Evolutionary conservation across 2,888 invertebrate genomes (phyloP).

Genomic region (Linyphia triangularis): DNA sequence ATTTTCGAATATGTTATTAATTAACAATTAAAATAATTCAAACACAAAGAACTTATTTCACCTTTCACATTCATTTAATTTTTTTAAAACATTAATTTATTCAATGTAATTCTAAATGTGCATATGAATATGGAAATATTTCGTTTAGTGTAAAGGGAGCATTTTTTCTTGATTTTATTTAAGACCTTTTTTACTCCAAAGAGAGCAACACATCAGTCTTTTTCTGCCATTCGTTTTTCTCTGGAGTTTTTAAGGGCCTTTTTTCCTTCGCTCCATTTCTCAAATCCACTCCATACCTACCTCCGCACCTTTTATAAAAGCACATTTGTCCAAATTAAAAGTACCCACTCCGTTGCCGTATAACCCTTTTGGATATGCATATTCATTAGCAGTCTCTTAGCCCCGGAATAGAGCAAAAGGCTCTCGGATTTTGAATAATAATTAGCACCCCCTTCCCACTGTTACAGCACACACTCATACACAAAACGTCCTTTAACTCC

Average conservation of each 20-base stretch:
- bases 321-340: constrained; percentile 71
- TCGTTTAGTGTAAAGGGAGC: not conserved
- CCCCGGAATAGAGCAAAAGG: constrained; percentile 40
- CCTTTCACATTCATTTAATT: too few species aligned
- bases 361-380: constrained; percentile 72
- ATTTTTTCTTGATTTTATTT: not conserved
- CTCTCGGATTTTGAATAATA: constrained; percentile 71
- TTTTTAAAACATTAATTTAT: too few species aligned
- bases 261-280: not conserved
- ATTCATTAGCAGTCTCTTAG: constrained; percentile 62
- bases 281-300: constrained; percentile 20
- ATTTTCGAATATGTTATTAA: too few species aligned
- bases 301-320: constrained; percentile 22
- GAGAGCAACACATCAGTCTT: not conserved
- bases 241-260: not conserved
- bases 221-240: not conserved
- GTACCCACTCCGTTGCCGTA: constrained; percentile 15
- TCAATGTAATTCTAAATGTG: too few species aligned
- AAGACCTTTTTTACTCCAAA: not conserved
- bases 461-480: constrained; percentile 16
- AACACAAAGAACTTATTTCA: not conserved
- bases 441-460: constrained; percentile 35
- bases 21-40: too few species aligned
- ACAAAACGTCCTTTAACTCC: constrained; percentile 64
- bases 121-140: constrained; percentile 18